Conservation (phyloP, 2,113 vertebrate species). For the Egretta garzetta region DNA sequence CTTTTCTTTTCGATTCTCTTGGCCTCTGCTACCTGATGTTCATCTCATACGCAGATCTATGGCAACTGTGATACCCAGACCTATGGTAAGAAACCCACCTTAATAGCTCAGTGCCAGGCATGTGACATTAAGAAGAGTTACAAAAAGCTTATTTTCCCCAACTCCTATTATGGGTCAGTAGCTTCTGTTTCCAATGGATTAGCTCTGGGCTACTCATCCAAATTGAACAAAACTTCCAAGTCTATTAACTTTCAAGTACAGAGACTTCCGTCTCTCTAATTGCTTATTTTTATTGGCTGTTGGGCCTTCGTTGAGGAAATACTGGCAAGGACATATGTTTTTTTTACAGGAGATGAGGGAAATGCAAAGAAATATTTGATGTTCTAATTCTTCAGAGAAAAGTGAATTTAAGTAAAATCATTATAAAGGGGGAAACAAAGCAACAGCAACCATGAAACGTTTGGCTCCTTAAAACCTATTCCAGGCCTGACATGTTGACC, state of each 20-base stretch:
- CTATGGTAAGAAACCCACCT: not conserved
- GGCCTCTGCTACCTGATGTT: not conserved
- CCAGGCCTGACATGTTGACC: not conserved
- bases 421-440: not conserved
- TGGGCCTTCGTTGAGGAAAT: not conserved
- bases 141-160: not conserved
- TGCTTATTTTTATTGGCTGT: conserved; percentile 18
- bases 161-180: not conserved
- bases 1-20: not conserved
- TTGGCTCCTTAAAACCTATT: not conserved
- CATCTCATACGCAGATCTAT: not conserved
- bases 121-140: not conserved
- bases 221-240: conserved; percentile 4
- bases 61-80: not conserved
- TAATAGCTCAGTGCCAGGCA: not conserved
- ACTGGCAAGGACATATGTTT: not conserved
- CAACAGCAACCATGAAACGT: not conserved
- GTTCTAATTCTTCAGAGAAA: conserved; percentile 27
- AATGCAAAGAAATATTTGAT: not conserved
- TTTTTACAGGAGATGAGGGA: conserved; percentile 23
- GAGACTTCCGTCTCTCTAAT: not conserved
- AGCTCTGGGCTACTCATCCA: not conserved
- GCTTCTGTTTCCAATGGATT: conserved; percentile 33
- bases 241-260: not conserved
- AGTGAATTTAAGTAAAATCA: not conserved